These are phyloP conservation scores for Andrena cerasifolii DNA, from an alignment of 1,140 invertebrate species.

Conservation along the genomic window DNA sequence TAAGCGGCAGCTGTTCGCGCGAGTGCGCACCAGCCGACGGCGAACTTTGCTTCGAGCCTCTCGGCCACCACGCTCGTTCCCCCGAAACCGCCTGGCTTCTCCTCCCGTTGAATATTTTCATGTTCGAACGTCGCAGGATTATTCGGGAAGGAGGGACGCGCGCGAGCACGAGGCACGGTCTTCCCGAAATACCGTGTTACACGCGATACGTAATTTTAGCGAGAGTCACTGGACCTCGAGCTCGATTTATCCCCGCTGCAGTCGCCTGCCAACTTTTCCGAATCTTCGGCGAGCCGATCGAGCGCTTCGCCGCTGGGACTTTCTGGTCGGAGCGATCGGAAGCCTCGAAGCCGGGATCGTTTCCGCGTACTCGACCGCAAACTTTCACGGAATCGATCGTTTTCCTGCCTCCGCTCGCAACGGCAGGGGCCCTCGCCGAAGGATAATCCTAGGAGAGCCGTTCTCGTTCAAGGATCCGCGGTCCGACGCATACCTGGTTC, in stretches of 20 bases:
- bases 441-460: too few species aligned
- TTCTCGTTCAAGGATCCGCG: too few species aligned
- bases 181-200: slow-evolving; percentile 28
- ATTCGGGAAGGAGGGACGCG: too few species aligned
- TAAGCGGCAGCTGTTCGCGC: neutral
- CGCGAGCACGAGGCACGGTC: too few species aligned
- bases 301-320: too few species aligned
- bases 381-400: neutral
- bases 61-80: too few species aligned
- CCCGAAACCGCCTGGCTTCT: neutral
- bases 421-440: neutral
- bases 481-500: neutral
- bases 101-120: neutral
- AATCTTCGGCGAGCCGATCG: neutral
- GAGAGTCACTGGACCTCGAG: slow-evolving; percentile 27
- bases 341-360: too few species aligned
- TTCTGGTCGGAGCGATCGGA: too few species aligned
- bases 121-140: too few species aligned
- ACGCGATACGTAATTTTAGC: slow-evolving; percentile 39
- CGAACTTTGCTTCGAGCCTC: neutral
- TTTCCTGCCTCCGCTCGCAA: neutral
- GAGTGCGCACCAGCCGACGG: neutral
- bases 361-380: too few species aligned
- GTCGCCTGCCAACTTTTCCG: slow-evolving; percentile 28
- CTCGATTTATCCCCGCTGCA: slow-evolving; percentile 10